A percentile compares a stretch with the other conserved stretches of the same genome.
Conservation (phyloP, 2,888 invertebrate species). For the Cheilosia impressa region DNA sequence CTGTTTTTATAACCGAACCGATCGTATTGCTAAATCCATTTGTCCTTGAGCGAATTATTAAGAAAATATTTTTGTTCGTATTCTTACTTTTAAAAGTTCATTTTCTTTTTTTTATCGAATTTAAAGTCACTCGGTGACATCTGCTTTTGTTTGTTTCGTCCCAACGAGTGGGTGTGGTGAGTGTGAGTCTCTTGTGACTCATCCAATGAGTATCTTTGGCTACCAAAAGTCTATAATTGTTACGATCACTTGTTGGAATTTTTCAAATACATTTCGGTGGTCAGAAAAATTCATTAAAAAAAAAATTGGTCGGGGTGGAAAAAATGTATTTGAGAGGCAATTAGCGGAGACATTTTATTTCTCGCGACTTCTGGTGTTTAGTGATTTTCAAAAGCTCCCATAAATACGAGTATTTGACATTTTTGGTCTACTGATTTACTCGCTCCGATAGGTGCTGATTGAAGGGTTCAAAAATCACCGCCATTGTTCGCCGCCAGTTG, state of each 20-base stretch:
- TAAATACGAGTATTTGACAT: neutral
- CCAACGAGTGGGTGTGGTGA: neutral
- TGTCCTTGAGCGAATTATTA: neutral
- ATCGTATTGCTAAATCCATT: neutral
- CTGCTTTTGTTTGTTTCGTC: neutral
- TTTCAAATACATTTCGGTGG: neutral
- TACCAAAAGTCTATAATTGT: neutral
- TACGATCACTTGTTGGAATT: neutral
- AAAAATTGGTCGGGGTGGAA: neutral
- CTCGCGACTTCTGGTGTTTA: neutral
- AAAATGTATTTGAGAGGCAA: neutral
- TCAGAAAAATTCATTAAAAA: neutral
- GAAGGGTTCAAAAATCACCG: constrained; percentile 7
- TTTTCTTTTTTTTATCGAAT: neutral
- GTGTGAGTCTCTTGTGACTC: neutral
- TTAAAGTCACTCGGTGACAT: neutral
- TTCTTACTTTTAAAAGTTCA: neutral
- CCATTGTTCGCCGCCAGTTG: neutral
- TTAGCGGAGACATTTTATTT: neutral
- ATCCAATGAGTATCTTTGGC: neutral
- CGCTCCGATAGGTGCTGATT: neutral
- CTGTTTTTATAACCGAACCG: neutral
- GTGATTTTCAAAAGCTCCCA: neutral
- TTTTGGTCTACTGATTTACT: neutral
- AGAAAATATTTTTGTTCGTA: neutral